phyloP scores from a whole-genome alignment of 2,113 vertebrate genomes.

The Equus przewalskii region DNA sequence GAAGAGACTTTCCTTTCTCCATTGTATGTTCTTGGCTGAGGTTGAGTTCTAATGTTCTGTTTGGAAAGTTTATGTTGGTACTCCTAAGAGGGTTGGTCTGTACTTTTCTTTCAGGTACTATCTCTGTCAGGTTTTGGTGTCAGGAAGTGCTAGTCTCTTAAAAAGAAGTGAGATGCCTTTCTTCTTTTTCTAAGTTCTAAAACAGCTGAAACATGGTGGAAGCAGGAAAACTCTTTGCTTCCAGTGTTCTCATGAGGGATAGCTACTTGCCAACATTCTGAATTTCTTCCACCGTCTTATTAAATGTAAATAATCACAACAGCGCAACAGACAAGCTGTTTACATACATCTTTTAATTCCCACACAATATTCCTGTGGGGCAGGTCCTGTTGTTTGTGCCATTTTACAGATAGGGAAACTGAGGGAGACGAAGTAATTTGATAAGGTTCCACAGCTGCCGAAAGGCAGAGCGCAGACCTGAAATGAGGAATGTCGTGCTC shows the following conservation, averaged over 20 bases:
- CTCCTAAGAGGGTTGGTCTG: neutral
- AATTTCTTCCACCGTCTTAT: neutral
- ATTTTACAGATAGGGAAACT: neutral
- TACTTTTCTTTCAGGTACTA: neutral
- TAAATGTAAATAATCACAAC: neutral
- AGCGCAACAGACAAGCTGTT: neutral
- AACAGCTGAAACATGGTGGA: neutral
- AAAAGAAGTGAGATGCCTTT: neutral
- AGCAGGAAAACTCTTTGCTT: neutral
- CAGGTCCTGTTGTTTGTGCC: neutral
- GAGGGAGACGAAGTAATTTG: neutral
- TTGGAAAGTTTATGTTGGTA: slow-evolving; percentile 17
- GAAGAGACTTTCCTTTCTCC: too few species aligned
- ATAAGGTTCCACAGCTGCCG: neutral
- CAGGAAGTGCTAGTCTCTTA: neutral
- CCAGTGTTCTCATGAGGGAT: neutral
- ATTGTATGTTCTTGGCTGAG: neutral
- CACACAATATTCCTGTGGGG: neutral
- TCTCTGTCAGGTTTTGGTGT: slow-evolving; percentile 11
- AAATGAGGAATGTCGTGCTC: neutral
- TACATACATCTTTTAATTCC: neutral
- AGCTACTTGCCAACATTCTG: neutral
- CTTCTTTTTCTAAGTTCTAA: neutral
- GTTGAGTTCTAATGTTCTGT: neutral
- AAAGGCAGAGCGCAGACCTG: neutral